Evolutionary conservation across 2,797 vertebrate species (phyloP).

Genomic region (Pseudocheirus occidentalis): DNA sequence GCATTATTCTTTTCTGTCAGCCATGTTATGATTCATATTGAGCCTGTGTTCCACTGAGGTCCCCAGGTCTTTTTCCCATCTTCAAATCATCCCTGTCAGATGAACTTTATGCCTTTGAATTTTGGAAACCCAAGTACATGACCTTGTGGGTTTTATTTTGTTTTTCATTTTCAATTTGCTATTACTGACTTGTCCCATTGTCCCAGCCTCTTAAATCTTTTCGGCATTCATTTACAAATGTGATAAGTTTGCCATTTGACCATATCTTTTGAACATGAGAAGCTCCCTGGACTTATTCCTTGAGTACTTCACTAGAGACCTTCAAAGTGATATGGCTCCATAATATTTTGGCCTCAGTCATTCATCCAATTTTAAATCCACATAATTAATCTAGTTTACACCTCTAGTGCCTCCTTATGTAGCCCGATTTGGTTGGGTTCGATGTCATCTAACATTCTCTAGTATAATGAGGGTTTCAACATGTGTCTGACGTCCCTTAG

Average conservation of each 20-base stretch:
- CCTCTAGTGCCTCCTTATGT: neutral
- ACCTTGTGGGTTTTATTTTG: neutral
- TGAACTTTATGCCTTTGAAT: neutral
- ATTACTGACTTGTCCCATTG: neutral
- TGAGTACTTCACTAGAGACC: neutral
- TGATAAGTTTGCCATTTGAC: neutral
- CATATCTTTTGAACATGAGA: neutral
- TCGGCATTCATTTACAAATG: neutral
- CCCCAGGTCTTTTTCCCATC: neutral
- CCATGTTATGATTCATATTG: neutral
- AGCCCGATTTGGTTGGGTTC: neutral
- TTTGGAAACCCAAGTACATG: neutral
- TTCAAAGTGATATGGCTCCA: neutral
- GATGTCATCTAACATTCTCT: neutral
- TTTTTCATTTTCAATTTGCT: neutral
- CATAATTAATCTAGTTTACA: neutral
- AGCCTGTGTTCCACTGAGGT: neutral
- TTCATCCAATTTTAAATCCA: neutral
- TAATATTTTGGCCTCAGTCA: neutral
- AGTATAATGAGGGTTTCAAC: neutral
- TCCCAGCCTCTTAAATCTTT: neutral
- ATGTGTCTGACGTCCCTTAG: neutral
- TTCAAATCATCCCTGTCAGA: neutral
- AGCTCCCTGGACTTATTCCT: neutral
- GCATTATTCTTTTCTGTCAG: neutral